Percentiles rank a stretch among this genome's conserved stretches.
phyloP scores from a whole-genome alignment of 2,888 invertebrate genomes.

The Notodonta ziczac region DNA sequence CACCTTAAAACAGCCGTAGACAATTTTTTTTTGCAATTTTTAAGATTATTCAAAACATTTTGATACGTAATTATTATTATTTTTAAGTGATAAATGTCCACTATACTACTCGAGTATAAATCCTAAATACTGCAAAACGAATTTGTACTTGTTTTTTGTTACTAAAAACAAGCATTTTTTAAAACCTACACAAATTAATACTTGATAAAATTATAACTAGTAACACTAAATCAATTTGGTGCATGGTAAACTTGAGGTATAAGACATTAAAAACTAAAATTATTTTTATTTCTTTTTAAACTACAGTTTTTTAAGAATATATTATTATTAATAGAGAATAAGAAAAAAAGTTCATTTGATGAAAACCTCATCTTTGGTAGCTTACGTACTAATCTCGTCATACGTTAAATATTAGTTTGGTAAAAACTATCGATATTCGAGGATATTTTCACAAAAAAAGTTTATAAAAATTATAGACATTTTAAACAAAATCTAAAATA shows the following conservation, averaged over 20 bases:
- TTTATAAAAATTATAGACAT: neutral
- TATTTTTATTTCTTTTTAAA: constrained; percentile 39
- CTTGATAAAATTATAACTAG: constrained; percentile 65
- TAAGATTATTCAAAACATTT: neutral
- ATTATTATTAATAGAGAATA: constrained; percentile 58
- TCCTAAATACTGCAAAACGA: constrained; percentile 40
- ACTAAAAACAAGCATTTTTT: constrained; percentile 41
- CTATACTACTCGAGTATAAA: constrained; percentile 14
- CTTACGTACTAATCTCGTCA: constrained; percentile 70
- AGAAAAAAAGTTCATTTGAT: constrained; percentile 78
- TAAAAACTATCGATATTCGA: constrained; percentile 37
- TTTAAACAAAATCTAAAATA: neutral
- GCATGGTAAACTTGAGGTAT: constrained; percentile 84
- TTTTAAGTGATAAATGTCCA: constrained; percentile 15
- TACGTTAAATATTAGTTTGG: constrained; percentile 67
- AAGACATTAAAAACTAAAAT: constrained; percentile 46
- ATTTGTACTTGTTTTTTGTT: constrained; percentile 43
- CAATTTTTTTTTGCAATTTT: neutral
- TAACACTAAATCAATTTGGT: constrained; percentile 78
- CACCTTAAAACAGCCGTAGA: neutral
- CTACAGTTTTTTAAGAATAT: constrained; percentile 57
- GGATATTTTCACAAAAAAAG: constrained; percentile 2
- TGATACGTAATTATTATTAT: neutral
- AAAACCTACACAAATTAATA: constrained; percentile 64
- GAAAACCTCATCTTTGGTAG: constrained; percentile 78